phyloP scores from a whole-genome alignment of 2,797 vertebrate genomes.

The Propithecus perrieri region DNA sequence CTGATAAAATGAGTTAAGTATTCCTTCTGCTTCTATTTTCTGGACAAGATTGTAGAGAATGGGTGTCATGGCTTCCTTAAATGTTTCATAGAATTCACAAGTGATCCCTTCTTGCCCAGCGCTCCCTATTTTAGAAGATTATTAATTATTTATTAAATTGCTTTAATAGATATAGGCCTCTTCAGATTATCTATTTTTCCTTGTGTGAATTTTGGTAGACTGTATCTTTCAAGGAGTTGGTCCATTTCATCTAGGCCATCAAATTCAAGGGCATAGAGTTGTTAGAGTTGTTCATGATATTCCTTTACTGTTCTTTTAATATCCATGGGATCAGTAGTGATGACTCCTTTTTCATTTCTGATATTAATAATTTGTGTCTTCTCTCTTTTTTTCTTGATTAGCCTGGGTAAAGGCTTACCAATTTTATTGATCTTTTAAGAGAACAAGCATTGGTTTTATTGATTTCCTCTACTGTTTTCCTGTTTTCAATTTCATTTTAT shows the following conservation, averaged over 20 bases:
- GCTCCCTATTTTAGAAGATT: not conserved
- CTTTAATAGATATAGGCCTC: not conserved
- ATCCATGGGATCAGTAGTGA: not conserved
- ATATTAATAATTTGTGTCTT: not conserved
- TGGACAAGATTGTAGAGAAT: not conserved
- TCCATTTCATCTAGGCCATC: not conserved
- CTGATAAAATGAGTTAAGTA: not conserved
- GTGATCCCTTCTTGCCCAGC: too few species aligned
- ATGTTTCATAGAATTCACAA: not conserved
- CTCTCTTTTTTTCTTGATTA: not conserved
- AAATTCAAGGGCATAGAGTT: not conserved
- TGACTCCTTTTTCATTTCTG: not conserved
- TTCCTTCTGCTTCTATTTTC: not conserved
- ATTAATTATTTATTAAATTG: not conserved
- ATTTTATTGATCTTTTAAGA: not conserved
- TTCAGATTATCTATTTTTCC: not conserved
- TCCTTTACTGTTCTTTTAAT: not conserved
- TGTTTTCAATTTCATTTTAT: not conserved
- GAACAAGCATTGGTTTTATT: not conserved
- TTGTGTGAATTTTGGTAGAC: not conserved
- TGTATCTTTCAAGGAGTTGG: not conserved
- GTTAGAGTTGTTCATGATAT: not conserved
- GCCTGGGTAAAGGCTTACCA: too few species aligned
- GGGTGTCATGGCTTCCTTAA: not conserved
- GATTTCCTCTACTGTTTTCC: not conserved